Conservation (phyloP, 2,888 invertebrate species). For the Apocheima hispidaria region DNA sequence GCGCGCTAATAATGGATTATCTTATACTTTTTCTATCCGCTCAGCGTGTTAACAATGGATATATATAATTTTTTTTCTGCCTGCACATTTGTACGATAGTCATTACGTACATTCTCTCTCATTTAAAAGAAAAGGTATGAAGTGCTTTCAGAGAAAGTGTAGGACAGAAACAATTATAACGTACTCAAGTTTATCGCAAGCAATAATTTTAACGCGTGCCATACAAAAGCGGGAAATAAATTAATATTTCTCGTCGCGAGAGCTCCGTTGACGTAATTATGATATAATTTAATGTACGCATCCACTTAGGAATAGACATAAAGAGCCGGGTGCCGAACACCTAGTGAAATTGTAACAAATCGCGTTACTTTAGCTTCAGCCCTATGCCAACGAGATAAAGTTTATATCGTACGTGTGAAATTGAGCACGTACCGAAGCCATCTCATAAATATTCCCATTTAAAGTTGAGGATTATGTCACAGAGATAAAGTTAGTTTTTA, state of each 20-base stretch:
- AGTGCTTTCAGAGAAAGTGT: no score
- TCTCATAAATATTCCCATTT: conserved; percentile 29
- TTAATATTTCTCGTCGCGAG: conserved; percentile 28
- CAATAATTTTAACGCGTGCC: conserved; percentile 41
- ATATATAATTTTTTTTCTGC: no score
- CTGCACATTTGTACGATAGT: no score
- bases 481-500: conserved; percentile 29
- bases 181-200: conserved; percentile 35
- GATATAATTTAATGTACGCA: conserved; percentile 41
- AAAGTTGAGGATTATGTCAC: conserved; percentile 31
- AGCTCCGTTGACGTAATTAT: conserved; percentile 37
- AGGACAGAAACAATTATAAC: conserved; percentile 35
- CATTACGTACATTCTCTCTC: no score
- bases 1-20: no score
- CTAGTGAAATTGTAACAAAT: conserved; percentile 22
- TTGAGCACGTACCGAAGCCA: conserved; percentile 23
- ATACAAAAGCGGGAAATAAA: conserved; percentile 37
- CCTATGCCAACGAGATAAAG: conserved; percentile 16
- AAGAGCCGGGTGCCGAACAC: conserved; percentile 28
- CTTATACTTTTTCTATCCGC: no score
- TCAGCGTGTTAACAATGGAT: no score
- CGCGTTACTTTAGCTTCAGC: conserved; percentile 17
- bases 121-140: no score
- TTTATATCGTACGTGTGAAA: conserved; percentile 7
- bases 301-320: conserved; percentile 39